Conservation (phyloP, 2,113 vertebrate genomes). For the Clarias gariepinus region DNA sequence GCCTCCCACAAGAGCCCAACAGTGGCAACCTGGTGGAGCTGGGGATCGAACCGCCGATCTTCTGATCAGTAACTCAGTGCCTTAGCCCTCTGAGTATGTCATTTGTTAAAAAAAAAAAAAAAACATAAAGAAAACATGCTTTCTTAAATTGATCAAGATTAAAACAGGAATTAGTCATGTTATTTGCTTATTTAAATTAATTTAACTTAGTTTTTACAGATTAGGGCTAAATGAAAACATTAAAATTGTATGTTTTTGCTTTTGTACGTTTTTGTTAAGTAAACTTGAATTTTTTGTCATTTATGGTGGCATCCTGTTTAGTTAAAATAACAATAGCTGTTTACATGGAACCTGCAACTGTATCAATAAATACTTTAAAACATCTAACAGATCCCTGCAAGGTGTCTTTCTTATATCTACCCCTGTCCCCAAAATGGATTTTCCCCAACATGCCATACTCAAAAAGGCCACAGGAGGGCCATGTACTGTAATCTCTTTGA, state of each 20-base stretch:
- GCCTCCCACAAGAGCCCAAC: no score
- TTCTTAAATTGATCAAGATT: neutral
- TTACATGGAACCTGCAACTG: neutral
- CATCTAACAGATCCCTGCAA: neutral
- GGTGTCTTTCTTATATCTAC: neutral
- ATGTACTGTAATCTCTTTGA: neutral
- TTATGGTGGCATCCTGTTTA: neutral
- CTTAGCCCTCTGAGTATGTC: no score
- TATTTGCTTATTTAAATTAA: no score
- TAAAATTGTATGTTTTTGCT: neutral
- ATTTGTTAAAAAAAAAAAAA: no score
- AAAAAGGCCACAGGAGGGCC: constrained; percentile 36
- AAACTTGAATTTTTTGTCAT: neutral
- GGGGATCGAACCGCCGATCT: no score
- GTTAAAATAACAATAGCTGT: neutral
- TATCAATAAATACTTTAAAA: neutral
- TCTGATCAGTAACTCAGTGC: no score
- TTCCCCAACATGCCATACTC: constrained; percentile 23
- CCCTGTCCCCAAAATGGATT: neutral
- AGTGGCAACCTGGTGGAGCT: no score
- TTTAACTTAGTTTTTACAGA: no score
- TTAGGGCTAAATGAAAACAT: neutral
- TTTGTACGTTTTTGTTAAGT: neutral
- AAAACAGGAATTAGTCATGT: no score
- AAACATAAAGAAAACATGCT: neutral